Base-by-base conservation (phyloP, 2,888 invertebrate genomes). In the Vannuccia rotundouncinata region DNA sequence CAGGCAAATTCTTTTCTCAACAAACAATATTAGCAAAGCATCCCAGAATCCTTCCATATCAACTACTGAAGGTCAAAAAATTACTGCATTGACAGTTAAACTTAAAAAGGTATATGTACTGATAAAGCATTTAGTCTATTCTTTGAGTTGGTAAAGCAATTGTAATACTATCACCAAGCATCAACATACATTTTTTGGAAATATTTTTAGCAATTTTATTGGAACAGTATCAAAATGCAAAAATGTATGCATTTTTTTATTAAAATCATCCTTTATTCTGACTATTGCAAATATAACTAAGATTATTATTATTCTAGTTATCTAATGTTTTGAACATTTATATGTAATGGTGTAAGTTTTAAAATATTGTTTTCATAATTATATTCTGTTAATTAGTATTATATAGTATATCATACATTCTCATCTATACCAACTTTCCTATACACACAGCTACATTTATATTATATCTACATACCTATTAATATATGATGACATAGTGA, bases 51-150 rank as follows among this genome's bases (percentile, higher is more conserved):
- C n/a, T n/a, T n/a, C n/a, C n/a, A n/a, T n/a, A n/a, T n/a, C n/a
- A n/a, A n/a, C 66, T 66, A 66, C 66, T 66, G 66, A 66, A 66
- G 66, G 66, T 66, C 66, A 66, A 66, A 5, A 66, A 66, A 66
- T 66, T 66, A 22, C 66, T 66, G 66, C 66, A 66, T 66, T 66
- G 66, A 66, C 66, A 66, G 66, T 66, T 66, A 27, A 66, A 66
- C 66, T 5, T 66, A 22, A 66, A 5, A 22, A 66, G 66, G 66
- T 66, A 66, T 66, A 27, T 27, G 66, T 22, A 66, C 66, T 66
- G 66, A 66, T 66, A 27, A 66, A 66, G 66, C 66, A 66, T 66
- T 66, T 27, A 66, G 66, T 66, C 22, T 66, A 66, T 66, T 66
- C 66, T 66, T 66, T 66, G 66, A 66, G 66, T 66, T 66, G 25